Base-by-base conservation (phyloP, 2,797 vertebrate species). In the Tapirus indicus region DNA sequence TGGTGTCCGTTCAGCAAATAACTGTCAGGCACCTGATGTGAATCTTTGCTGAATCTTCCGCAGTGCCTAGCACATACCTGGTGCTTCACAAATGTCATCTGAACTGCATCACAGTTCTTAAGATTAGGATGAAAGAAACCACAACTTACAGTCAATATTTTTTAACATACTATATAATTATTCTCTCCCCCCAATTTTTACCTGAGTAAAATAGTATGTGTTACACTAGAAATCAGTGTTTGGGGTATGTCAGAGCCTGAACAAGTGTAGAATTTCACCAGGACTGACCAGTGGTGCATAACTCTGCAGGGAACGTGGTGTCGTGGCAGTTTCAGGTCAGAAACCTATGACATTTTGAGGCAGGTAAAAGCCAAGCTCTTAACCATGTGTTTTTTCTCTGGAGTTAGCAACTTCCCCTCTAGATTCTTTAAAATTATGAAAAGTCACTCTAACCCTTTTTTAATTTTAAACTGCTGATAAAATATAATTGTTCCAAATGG, bases 351-450 rank as follows among this genome's bases (percentile, higher is more conserved):
- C 54, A n/a, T 92, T 91, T 62, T 80, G 91, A 85, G 91, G 72
- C n/a, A 82, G 54, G 56, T 23, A 47, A 82, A 95, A 96, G 69
- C 84, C 27, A 85, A 56, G 35, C 79, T 96, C 71, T 96, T 84
- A 88, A 83, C 54, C 23, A 52, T 91, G 54, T 88, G 20, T 88
- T 97, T 88, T 47, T 96, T 88, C 66, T 90, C 89, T 69, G 52
- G 49, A 89, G 47, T 82, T 83, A 94, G 58, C 21, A 85, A 41
- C 52, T 85, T 88, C 21, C 13, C 66, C 29, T 88, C 47, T 54
- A 84, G 38, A 49, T 74, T 83, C 71, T 95, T 96, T 93, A 92
- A 92, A 93, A 90, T 90, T 74, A 93, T 44, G 88, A 95, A 74
- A 49, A 93, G 35, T 14, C 8, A 71, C 25, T 58, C 60, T 89